These are phyloP conservation scores for Himantopus leucocephalus DNA, from an alignment of 2,113 vertebrate genomes.

Conservation along the genomic window DNA sequence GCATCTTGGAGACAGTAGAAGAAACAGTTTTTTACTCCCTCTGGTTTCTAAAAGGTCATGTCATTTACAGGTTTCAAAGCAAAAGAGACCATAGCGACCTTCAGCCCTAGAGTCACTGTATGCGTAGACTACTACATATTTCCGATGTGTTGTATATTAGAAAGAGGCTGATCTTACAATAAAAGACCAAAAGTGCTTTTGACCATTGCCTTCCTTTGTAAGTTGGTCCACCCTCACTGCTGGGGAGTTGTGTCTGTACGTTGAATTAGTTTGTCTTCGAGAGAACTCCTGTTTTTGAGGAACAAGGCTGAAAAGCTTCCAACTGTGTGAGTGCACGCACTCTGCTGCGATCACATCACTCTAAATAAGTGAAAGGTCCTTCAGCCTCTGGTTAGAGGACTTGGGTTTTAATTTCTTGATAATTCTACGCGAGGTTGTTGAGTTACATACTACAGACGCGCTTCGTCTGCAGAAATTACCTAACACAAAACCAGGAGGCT, in stretches of 20 bases:
- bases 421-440: not conserved
- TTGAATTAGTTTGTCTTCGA: not conserved
- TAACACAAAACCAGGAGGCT: not conserved
- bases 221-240: not conserved
- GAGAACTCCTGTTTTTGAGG: not conserved
- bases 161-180: not conserved
- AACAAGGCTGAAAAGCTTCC: not conserved
- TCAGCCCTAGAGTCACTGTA: not conserved
- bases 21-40: not conserved
- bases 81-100: not conserved
- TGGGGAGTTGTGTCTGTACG: not conserved
- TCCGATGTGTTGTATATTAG: not conserved
- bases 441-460: not conserved
- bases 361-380: not conserved
- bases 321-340: not conserved
- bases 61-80: not conserved
- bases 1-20: not conserved
- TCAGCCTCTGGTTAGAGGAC: not conserved
- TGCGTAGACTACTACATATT: fast-evolving
- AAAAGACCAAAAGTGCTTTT: not conserved
- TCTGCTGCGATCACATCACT: not conserved
- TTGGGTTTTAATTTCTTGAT: not conserved
- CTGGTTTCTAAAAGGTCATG: not conserved
- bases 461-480: not conserved
- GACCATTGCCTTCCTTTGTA: not conserved